Conservation (phyloP, 2,888 invertebrate species). For the Drosophila koepferae region DNA sequence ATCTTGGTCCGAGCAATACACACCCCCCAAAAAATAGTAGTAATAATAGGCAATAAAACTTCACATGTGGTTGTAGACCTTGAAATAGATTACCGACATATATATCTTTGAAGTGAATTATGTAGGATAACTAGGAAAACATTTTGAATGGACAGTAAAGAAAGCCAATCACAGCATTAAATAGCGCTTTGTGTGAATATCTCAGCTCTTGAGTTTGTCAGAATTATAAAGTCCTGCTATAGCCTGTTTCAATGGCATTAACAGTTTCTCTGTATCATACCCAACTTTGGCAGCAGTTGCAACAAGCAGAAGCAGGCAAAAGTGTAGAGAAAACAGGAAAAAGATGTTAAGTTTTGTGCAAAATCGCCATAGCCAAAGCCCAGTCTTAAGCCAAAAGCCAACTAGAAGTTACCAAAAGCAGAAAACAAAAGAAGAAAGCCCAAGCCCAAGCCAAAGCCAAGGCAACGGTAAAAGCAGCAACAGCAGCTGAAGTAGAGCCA, state of each 20-base stretch:
- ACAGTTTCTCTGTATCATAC: conserved; percentile 27
- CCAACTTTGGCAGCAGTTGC: conserved; percentile 4
- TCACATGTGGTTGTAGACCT: conserved; percentile 34
- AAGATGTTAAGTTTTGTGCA: conserved; percentile 58
- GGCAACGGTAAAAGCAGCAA: conserved; percentile 13
- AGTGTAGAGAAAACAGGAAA: conserved; percentile 24
- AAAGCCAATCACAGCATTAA: not conserved
- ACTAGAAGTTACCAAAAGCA: conserved; percentile 76
- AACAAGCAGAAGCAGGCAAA: not conserved
- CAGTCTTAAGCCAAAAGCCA: conserved; percentile 77
- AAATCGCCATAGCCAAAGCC: conserved; percentile 70
- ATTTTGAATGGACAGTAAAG: not conserved
- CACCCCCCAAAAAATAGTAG: conserved; percentile 49
- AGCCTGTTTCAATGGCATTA: conserved; percentile 37
- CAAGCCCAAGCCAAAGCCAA: conserved; percentile 19
- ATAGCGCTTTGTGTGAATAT: not conserved
- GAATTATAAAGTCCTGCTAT: not conserved
- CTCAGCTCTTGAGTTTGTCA: not conserved
- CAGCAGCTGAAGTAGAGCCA: conserved; percentile 59
- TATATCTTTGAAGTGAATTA: not conserved
- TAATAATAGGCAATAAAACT: conserved; percentile 56
- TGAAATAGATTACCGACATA: conserved; percentile 8
- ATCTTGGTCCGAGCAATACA: conserved; percentile 24
- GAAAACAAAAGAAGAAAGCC: conserved; percentile 63
- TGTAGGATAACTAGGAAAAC: not conserved